phyloP scores from a whole-genome alignment of 1,140 invertebrate species.

The Solen grandis region DNA sequence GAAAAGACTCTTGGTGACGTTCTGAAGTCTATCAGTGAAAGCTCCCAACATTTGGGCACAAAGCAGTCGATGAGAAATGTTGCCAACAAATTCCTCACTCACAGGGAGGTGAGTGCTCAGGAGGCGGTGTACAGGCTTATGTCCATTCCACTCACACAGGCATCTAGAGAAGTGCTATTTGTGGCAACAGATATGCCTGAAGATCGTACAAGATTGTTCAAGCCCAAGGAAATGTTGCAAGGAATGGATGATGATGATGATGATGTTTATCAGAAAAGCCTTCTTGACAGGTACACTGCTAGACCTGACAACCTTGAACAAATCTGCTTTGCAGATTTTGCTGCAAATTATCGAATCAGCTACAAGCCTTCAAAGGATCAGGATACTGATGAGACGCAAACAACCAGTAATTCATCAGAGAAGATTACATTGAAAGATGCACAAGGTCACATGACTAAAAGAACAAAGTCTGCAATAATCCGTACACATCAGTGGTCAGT shows the following conservation, averaged over 20 bases:
- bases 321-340: neutral
- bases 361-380: neutral
- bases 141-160: slow-evolving; percentile 9
- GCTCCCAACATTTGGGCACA: neutral
- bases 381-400: neutral
- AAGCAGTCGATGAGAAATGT: slow-evolving; percentile 21
- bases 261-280: no score
- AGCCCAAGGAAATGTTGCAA: slow-evolving; percentile 9
- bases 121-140: slow-evolving; percentile 38
- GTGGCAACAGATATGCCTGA: slow-evolving; percentile 3
- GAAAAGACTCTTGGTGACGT: no score
- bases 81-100: no score
- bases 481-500: slow-evolving; percentile 23
- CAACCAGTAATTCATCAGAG: neutral
- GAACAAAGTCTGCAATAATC: slow-evolving; percentile 10
- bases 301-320: neutral
- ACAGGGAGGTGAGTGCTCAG: no score
- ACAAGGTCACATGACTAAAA: slow-evolving; percentile 12
- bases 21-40: neutral
- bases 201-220: neutral
- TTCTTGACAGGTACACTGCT: neutral
- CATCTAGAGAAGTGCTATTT: slow-evolving; percentile 14
- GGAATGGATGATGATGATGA: no score
- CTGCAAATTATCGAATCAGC: neutral
- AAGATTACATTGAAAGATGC: slow-evolving; percentile 16